Base-by-base conservation (phyloP, 2,888 invertebrate genomes). In the Scaptomyza cyrtandrae region DNA sequence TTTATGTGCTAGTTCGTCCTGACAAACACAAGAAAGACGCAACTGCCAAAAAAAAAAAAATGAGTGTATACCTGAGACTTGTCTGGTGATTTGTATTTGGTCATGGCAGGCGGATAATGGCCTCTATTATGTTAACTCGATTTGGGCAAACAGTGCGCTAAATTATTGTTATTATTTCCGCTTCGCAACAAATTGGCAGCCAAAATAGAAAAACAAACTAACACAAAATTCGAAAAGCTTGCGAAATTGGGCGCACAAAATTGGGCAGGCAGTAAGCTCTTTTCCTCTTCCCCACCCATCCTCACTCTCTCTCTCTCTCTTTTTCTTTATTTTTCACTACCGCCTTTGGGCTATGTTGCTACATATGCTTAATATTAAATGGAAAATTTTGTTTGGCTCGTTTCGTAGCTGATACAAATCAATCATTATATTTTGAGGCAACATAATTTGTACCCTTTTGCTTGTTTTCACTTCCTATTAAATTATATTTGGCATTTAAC, bases 401-500 rank as follows among this genome's bases (percentile, higher is more conserved):
- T 87, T 83, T 86, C 74, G 57, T 53, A 79, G 80, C 86, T 67
- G 85, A 85, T 85, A 85, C 72, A 88, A 85, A 85, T 85, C 85
- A 85, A 85, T 85, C 89, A 85, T 85, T 86, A 85, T 80, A 65
- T 49, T 71, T 72, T 43, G 84, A 60, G 79, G 71, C 85, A 75
- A 61, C 75, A 81, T 83, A 81, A 87, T 87, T 85, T 73, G 79
- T 85, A 83, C 86, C 86, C 87, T 86, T 88, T 88, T 82, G 86
- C 83, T 83, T 88, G 88, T 83, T 83, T 83, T 83, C 84, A 85
- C 89, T 85, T 85, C 85, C 85, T 85, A 84, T 79, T 85, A 86
- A 85, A 85, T 88, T 88, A 85, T 88, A 81, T 85, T 85, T 85
- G 85, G 89, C 85, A 85, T 85, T 85, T 85, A 86, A 79, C 81